These are phyloP conservation scores for Delia radicum DNA, from an alignment of 1,140 invertebrate genomes.

Conservation along the genomic window DNA sequence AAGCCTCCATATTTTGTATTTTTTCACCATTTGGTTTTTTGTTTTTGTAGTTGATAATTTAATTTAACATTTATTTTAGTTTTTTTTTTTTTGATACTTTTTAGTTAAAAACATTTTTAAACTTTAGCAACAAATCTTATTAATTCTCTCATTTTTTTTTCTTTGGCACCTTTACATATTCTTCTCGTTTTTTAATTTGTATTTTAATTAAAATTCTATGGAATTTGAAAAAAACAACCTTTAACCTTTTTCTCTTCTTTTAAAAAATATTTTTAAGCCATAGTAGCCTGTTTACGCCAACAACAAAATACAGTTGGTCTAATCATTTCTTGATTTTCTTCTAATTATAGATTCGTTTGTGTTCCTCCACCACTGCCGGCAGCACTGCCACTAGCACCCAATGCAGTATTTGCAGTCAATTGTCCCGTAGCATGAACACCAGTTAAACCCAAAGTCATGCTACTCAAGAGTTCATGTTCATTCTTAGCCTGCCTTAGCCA, in stretches of 20 bases:
- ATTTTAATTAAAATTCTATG: not conserved
- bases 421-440: slow-evolving; percentile 1
- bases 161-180: slow-evolving; percentile 12
- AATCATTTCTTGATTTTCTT: not conserved
- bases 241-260: slow-evolving; percentile 10
- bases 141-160: not conserved
- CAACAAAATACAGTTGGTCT: slow-evolving; percentile 24
- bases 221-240: not conserved
- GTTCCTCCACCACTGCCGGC: not conserved
- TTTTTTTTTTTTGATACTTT: not conserved
- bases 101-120: not conserved
- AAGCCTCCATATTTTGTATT: too few relatives aligned
- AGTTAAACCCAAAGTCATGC: slow-evolving; percentile 29
- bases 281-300: slow-evolving; percentile 22
- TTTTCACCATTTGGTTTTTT: too few relatives aligned
- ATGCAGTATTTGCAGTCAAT: not conserved
- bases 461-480: slow-evolving; percentile 45
- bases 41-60: not conserved
- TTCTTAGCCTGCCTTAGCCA: slow-evolving; percentile 60
- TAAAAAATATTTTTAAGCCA: not conserved
- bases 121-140: not conserved
- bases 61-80: not conserved
- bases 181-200: not conserved
- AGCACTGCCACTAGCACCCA: slow-evolving; percentile 7
- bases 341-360: slow-evolving; percentile 34